Conservation (phyloP, 2,888 invertebrate genomes). For the Argynnis bischoffii region DNA sequence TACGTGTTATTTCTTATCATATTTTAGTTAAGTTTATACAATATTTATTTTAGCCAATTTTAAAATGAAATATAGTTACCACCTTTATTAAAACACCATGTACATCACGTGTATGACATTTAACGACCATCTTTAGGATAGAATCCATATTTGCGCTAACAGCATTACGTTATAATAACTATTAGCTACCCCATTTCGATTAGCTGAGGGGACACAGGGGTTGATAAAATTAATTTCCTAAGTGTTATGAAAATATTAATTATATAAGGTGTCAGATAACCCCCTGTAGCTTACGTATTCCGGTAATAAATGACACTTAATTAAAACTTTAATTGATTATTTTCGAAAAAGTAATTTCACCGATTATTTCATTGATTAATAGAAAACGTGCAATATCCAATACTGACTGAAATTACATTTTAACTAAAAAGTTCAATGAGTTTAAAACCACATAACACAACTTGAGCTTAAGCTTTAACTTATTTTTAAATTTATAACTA, state of each 20-base stretch:
- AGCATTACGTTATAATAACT: constrained; percentile 48
- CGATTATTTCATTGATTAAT: too few species aligned
- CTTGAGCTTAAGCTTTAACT: too few species aligned
- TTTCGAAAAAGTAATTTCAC: too few species aligned
- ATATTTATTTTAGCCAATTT: not conserved
- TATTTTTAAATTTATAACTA: too few species aligned
- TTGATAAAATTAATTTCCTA: constrained; percentile 35
- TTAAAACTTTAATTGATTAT: not conserved
- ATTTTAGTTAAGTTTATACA: too few species aligned
- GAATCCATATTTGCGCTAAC: constrained; percentile 45
- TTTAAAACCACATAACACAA: too few species aligned
- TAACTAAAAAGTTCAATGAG: too few species aligned
- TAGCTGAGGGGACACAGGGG: constrained; percentile 35
- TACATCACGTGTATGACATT: constrained; percentile 13
- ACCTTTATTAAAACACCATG: constrained; percentile 11
- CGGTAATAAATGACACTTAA: not conserved
- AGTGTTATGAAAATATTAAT: constrained; percentile 35
- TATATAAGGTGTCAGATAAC: constrained; percentile 9
- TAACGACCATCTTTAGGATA: constrained; percentile 20
- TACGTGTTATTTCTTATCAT: too few species aligned
- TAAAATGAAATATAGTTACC: not conserved
- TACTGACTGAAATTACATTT: too few species aligned
- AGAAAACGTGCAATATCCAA: too few species aligned
- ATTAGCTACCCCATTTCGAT: constrained; percentile 45
- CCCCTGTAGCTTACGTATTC: not conserved